Evolutionary conservation across 2,888 invertebrate genomes (phyloP).

Genomic region (Pollenia amentaria): DNA sequence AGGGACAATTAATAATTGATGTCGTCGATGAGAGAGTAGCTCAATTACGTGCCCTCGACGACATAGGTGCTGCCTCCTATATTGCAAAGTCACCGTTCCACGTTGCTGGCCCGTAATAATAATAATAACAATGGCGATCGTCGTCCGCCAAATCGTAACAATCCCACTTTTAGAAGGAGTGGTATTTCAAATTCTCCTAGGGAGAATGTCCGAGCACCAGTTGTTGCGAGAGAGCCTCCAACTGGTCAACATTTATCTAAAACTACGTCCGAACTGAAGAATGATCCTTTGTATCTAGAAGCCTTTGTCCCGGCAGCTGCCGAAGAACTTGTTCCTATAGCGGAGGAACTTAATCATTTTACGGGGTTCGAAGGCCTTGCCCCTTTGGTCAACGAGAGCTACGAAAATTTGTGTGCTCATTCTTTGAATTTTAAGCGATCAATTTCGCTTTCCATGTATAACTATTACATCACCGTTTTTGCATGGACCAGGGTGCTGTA

Average conservation of each 20-base stretch:
- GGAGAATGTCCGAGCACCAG: slow-evolving; percentile 23
- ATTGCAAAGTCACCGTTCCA: too few relatives aligned
- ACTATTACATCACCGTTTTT: background rate
- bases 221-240: slow-evolving; percentile 27
- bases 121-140: too few relatives aligned
- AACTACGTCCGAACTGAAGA: slow-evolving; percentile 55
- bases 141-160: too few relatives aligned
- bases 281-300: slow-evolving; percentile 53
- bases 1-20: too few relatives aligned
- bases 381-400: background rate
- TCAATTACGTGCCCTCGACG: too few relatives aligned
- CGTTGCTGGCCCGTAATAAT: too few relatives aligned
- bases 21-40: too few relatives aligned
- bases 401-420: background rate
- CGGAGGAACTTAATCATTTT: slow-evolving; percentile 59
- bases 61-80: too few relatives aligned
- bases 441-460: background rate
- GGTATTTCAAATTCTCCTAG: slow-evolving; percentile 40
- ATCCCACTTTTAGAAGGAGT: too few relatives aligned
- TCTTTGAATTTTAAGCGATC: too few relatives aligned
- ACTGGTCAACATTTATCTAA: slow-evolving; percentile 44
- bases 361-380: slow-evolving; percentile 15
- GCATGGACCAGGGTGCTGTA: background rate
- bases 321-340: slow-evolving; percentile 37
- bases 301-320: slow-evolving; percentile 35